Conservation (phyloP, 2,888 invertebrate species). For the Cheilosia vulpina region DNA sequence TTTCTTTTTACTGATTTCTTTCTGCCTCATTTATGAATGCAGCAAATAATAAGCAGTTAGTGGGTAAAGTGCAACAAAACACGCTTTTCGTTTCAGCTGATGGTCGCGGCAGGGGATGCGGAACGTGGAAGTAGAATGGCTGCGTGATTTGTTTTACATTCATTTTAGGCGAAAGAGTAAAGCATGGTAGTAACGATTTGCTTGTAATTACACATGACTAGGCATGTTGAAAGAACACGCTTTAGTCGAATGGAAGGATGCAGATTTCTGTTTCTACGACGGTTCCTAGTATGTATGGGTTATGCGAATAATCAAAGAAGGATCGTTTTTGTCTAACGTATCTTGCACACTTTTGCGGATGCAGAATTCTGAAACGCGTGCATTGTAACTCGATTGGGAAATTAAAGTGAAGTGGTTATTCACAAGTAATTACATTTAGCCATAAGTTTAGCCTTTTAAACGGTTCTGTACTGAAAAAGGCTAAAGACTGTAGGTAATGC, state of each 20-base stretch:
- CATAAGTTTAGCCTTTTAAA: no score
- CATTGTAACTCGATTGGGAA: no score
- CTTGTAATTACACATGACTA: background rate
- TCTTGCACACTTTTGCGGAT: no score
- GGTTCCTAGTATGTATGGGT: no score
- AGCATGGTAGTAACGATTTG: background rate
- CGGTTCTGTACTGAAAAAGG: background rate
- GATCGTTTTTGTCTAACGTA: no score
- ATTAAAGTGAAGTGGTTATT: no score
- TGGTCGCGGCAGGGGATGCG: background rate
- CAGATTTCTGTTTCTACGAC: background rate
- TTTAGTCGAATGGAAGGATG: background rate
- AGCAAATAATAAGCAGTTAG: background rate
- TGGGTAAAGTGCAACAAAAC: slow-evolving; percentile 23
- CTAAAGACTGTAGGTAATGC: background rate
- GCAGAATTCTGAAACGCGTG: no score
- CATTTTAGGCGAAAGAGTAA: slow-evolving; percentile 1
- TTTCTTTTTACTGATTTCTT: background rate
- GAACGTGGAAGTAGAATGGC: background rate
- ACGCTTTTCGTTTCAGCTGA: slow-evolving; percentile 7
- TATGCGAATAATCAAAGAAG: no score
- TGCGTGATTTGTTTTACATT: slow-evolving; percentile 13
- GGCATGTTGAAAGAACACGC: background rate
- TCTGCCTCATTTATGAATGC: background rate
- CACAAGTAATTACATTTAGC: no score